Evolutionary conservation across 2,888 invertebrate species (phyloP), one percentile per base, ranked within the genome.

Genomic region (Platycheirus albimanus): DNA sequence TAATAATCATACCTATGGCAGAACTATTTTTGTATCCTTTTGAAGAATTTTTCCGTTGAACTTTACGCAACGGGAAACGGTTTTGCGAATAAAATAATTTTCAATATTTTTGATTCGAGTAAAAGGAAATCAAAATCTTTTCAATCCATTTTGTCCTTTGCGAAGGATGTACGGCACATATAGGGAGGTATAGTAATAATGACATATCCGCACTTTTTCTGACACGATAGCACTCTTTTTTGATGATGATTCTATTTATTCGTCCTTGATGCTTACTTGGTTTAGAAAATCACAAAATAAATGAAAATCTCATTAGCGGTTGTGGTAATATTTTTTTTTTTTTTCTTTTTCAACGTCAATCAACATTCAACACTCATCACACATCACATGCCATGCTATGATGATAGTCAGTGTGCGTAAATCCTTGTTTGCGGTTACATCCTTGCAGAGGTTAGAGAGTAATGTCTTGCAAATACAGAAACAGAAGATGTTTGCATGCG

Each of bases 321-420:
- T 38, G 4, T n/a, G 13, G 20, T 11, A 20, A 20, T 24, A 11
- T 30, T 64, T 28, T 54, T n/a, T n/a, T n/a, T n/a, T n/a, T n/a
- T n/a, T n/a, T n/a, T n/a, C n/a, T n/a, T n/a, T n/a, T 54, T 30
- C n/a, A 54, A 67, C 19, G 43, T 66, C 74, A 63, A 51, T 51
- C 41, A 51, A 33, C 1, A 19, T n/a, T n/a, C n/a, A n/a, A n/a
- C n/a, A n/a, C n/a, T n/a, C 36, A 36, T 54, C 54, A 47, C 11
- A 45, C n/a, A 15, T 47, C 45, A 24, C 43, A 5, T 33, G 24
- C n/a, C n/a, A n/a, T n/a, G n/a, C n/a, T n/a, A n/a, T n/a, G n/a
- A n/a, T n/a, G n/a, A n/a, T n/a, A n/a, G n/a, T n/a, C n/a, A n/a
- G n/a, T 49, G 24, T 43, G 24, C 1, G 47, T 33, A 36, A 30